Conservation (phyloP, 2,888 invertebrate genomes). For the Scotopteryx bipunctaria region DNA sequence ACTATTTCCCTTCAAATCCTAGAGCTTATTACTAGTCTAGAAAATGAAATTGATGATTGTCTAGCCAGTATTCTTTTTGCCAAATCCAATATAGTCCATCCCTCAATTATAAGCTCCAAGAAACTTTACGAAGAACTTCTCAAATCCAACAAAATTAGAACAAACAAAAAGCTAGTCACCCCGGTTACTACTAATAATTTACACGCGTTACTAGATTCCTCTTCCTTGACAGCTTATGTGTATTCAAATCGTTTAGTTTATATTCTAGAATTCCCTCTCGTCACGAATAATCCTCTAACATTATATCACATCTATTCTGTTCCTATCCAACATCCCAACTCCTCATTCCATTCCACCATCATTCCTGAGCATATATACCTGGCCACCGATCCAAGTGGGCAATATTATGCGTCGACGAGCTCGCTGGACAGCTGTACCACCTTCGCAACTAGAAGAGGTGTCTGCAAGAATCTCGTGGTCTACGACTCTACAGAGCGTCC, state of each 20-base stretch:
- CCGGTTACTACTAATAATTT: constrained; percentile 39
- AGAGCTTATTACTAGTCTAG: constrained; percentile 33
- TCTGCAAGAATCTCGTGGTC: no score
- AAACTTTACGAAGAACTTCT: constrained; percentile 36
- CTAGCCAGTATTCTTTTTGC: constrained; percentile 38
- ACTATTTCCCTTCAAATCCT: constrained; percentile 37
- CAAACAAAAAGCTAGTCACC: constrained; percentile 34
- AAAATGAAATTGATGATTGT: constrained; percentile 39
- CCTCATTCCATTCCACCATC: background rate
- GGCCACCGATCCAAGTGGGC: background rate
- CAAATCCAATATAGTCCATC: constrained; percentile 41
- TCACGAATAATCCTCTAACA: background rate
- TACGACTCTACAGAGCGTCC: no score
- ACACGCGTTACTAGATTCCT: background rate
- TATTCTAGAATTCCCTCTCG: background rate
- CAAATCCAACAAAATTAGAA: constrained; percentile 30
- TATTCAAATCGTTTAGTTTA: no score
- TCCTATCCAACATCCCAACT: background rate
- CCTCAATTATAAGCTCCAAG: constrained; percentile 34
- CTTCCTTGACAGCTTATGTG: background rate
- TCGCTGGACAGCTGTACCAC: no score
- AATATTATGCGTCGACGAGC: no score
- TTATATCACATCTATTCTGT: background rate
- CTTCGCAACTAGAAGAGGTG: no score
- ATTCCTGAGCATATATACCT: background rate